Percentiles rank a stretch among this genome's conserved stretches.
Conservation (phyloP, 2,888 invertebrate species). For the Rotaria macrura region DNA sequence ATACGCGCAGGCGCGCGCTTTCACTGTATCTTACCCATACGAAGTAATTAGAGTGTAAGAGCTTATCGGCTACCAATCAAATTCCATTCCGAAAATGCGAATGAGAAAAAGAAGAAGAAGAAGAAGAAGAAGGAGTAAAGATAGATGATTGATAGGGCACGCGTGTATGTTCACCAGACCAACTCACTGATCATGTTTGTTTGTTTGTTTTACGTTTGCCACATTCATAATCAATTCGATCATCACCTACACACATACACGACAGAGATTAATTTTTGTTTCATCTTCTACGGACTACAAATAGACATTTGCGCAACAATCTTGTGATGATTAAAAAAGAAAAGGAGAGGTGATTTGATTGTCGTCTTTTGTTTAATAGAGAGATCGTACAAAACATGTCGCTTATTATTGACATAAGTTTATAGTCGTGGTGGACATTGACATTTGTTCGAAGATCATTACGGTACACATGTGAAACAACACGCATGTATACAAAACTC, state of each 20-base stretch:
- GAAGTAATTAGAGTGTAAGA: conserved; percentile 12
- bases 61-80: conserved; percentile 3
- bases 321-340: neutral
- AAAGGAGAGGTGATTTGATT: neutral
- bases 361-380: neutral
- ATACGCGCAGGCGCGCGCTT: neutral
- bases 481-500: neutral
- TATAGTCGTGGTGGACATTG: neutral
- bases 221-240: conserved; percentile 11
- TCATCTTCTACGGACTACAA: neutral
- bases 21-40: neutral
- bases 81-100: conserved; percentile 11
- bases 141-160: neutral
- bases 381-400: neutral
- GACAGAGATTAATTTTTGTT: neutral
- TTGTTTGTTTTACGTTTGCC: neutral
- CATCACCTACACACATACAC: conserved; percentile 3
- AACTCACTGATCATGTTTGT: neutral
- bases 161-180: conserved; percentile 11
- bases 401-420: neutral
- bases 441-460: conserved; percentile 10
- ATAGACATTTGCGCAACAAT: neutral
- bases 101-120: neutral
- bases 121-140: neutral
- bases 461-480: conserved; percentile 5